These are phyloP conservation scores for Setipinna tenuifilis DNA, from an alignment of 2,797 vertebrate species.

Conservation along the genomic window DNA sequence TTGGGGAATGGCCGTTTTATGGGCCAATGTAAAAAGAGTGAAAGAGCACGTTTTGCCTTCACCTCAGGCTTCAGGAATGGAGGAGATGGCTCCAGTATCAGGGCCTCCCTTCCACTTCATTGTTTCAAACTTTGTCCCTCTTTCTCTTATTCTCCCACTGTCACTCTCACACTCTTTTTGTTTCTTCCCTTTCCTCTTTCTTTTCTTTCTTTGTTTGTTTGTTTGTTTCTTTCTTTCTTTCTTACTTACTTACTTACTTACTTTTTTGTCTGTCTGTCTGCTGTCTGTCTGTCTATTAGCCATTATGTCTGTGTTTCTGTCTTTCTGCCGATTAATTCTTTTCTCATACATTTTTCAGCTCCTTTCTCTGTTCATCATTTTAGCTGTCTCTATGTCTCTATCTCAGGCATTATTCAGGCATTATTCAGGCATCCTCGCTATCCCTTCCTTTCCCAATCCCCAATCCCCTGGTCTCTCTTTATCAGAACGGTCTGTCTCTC, in stretches of 20 bases:
- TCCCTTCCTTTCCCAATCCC: no score
- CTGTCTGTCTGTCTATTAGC: no score
- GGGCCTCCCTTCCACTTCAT: neutral
- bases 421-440: no score
- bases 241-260: neutral
- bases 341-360: no score
- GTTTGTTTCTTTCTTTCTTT: neutral
- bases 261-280: neutral
- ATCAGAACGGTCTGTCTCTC: neutral
- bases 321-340: no score
- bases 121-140: neutral
- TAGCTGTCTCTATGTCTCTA: neutral
- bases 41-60: neutral
- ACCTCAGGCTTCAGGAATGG: conserved; percentile 5
- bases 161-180: neutral
- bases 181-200: neutral
- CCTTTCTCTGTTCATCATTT: neutral
- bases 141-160: neutral
- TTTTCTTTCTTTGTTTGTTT: neutral
- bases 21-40: conserved; percentile 43
- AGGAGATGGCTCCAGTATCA: neutral
- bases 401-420: neutral
- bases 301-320: no score
- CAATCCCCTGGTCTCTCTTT: no score
- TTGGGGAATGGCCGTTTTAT: conserved; percentile 37